These are phyloP conservation scores for Passer montanus DNA, from an alignment of 2,113 vertebrate species.

Conservation along the genomic window DNA sequence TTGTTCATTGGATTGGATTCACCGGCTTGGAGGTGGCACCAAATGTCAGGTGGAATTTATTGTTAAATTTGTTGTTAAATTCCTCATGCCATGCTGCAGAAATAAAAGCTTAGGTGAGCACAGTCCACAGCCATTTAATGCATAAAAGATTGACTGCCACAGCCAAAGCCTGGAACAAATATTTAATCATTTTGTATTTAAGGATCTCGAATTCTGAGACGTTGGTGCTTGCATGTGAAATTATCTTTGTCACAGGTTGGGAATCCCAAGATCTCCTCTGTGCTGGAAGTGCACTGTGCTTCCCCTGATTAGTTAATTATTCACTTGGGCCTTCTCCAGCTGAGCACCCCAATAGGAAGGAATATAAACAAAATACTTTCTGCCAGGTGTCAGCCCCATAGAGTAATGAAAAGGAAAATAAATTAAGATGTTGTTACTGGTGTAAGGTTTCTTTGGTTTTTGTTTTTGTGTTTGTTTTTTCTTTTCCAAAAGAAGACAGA, in stretches of 20 bases:
- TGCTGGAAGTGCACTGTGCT: neutral
- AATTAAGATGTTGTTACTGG: neutral
- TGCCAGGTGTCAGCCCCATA: constrained; percentile 17
- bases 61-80: neutral
- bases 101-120: neutral
- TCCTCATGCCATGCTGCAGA: neutral
- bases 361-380: constrained; percentile 36
- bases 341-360: neutral
- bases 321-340: constrained; percentile 41
- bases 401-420: constrained; percentile 31
- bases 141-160: neutral
- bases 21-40: neutral
- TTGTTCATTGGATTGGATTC: neutral
- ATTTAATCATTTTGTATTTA: neutral
- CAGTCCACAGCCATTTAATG: neutral
- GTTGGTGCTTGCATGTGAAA: neutral
- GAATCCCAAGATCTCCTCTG: neutral
- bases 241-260: neutral
- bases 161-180: neutral
- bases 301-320: constrained; percentile 38
- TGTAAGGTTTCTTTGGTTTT: neutral
- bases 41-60: neutral
- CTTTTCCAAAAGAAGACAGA: neutral
- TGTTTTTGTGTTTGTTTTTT: neutral
- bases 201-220: neutral